Conservation (phyloP, 2,797 vertebrate genomes). For the Carcharodon carcharias region DNA sequence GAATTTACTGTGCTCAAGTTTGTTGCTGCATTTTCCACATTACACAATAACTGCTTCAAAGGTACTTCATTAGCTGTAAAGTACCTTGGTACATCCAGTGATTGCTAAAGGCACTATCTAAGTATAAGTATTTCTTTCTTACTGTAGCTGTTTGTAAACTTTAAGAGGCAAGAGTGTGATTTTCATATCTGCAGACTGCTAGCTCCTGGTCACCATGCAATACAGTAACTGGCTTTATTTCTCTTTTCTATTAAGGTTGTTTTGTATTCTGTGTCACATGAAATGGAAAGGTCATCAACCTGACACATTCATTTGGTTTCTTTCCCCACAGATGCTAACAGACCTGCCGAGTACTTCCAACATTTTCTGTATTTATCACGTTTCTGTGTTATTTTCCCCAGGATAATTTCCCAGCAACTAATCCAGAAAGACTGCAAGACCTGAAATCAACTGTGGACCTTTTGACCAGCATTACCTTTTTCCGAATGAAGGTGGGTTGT, state of each 20-base stretch:
- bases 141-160: background rate
- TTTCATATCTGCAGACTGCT: background rate
- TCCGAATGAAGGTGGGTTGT: conserved; percentile 86
- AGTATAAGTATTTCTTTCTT: background rate
- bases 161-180: background rate
- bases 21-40: no score
- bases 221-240: background rate
- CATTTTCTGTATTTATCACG: background rate
- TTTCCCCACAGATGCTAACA: background rate
- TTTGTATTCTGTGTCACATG: background rate
- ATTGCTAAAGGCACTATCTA: background rate
- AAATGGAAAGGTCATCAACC: background rate
- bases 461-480: conserved; percentile 94
- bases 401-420: conserved; percentile 94
- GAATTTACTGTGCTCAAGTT: no score
- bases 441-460: conserved; percentile 93
- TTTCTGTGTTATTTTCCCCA: conserved; percentile 48
- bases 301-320: background rate
- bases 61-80: background rate
- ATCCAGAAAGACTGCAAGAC: conserved; percentile 84
- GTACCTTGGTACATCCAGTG: background rate
- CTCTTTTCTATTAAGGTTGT: background rate
- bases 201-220: background rate
- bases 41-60: no score
- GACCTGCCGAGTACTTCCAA: background rate